phyloP scores from a whole-genome alignment of 2,113 vertebrate genomes.

The Chrysemys picta region DNA sequence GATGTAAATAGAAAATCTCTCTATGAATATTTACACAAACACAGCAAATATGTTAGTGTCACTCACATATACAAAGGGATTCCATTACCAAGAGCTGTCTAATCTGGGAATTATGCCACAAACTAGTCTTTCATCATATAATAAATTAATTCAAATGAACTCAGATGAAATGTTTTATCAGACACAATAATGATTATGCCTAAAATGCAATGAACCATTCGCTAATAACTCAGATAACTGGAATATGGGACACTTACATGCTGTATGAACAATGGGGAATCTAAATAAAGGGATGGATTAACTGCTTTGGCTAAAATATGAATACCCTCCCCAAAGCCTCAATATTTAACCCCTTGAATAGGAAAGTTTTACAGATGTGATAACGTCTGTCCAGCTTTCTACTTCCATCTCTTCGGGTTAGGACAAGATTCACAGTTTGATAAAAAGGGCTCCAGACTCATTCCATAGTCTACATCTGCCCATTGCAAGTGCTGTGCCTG shows the following conservation, averaged over 20 bases:
- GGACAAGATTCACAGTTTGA: not conserved
- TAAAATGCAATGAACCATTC: constrained; percentile 3
- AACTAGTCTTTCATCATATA: constrained; percentile 12
- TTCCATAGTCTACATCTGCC: not conserved
- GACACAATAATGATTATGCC: not conserved
- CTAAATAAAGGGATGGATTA: not conserved
- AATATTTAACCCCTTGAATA: not conserved
- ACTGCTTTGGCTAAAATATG: not conserved
- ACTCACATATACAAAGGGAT: not conserved
- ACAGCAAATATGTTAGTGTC: constrained; percentile 7
- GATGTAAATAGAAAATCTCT: constrained; percentile 9
- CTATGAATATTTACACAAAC: constrained; percentile 58
- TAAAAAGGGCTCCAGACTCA: not conserved
- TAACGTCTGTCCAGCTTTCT: not conserved
- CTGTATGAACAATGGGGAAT: not conserved
- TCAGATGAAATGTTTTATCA: constrained; percentile 37
- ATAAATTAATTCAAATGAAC: constrained; percentile 48
- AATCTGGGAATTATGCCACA: constrained; percentile 48
- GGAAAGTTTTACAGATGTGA: not conserved
- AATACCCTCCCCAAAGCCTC: not conserved
- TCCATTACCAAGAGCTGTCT: constrained; percentile 6
- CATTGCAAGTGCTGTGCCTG: not conserved
- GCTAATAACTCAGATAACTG: not conserved
- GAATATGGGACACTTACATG: not conserved
- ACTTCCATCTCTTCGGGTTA: not conserved